Evolutionary conservation across 2,888 invertebrate genomes (phyloP).

Genomic region (Drosophila gaucha): DNA sequence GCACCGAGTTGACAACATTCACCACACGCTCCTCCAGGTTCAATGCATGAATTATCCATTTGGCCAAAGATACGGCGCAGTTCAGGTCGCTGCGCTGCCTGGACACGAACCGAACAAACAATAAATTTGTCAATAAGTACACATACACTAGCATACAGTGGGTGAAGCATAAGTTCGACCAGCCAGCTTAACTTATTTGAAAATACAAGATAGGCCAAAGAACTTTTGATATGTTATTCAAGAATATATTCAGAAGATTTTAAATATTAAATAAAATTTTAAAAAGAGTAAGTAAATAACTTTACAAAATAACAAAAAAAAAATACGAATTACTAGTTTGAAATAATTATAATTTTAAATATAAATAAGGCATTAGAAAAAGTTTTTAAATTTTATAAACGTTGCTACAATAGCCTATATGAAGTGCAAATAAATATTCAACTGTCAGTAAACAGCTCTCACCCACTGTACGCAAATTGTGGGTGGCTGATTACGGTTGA

Average conservation of each 20-base stretch:
- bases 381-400: no score
- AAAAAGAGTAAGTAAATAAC: no score
- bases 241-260: not conserved
- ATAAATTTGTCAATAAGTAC: slow-evolving; percentile 23
- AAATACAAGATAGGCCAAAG: no score
- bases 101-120: slow-evolving; percentile 18
- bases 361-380: no score
- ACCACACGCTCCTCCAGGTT: slow-evolving; percentile 81
- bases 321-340: not conserved
- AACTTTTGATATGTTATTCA: no score
- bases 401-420: no score
- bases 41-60: slow-evolving; percentile 79
- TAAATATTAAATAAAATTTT: not conserved
- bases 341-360: no score
- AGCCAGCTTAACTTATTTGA: not conserved
- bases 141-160: slow-evolving; percentile 28
- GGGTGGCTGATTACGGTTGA: slow-evolving; percentile 25
- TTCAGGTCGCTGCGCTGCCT: slow-evolving; percentile 82
- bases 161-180: not conserved
- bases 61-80: slow-evolving; percentile 80
- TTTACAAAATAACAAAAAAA: no score
- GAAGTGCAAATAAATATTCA: not conserved
- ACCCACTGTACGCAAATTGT: slow-evolving; percentile 23
- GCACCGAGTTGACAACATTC: slow-evolving; percentile 76
- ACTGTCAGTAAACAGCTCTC: not conserved